Conservation (phyloP, 2,797 vertebrate species). For the Coregonus ussuriensis region DNA sequence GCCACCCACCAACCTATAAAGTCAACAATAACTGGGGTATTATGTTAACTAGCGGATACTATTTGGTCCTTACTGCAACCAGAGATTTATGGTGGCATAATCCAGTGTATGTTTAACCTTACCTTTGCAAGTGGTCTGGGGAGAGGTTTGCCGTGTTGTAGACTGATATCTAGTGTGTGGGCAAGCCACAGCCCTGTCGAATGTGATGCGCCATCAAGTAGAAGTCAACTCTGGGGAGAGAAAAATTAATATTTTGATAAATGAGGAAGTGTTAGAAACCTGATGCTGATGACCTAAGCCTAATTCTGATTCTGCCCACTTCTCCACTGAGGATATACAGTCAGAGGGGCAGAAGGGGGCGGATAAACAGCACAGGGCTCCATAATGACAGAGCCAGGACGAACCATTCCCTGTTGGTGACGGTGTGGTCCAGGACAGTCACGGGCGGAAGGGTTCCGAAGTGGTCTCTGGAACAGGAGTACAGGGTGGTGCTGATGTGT, state of each 20-base stretch:
- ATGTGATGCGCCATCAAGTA: slow-evolving; percentile 86
- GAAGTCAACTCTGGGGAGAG: slow-evolving; percentile 86
- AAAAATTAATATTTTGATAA: slow-evolving; percentile 5
- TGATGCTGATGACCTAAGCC: neutral
- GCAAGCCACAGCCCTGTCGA: slow-evolving; percentile 86
- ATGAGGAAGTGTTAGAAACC: neutral
- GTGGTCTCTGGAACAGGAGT: too few relatives aligned
- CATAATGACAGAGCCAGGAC: slow-evolving; percentile 42
- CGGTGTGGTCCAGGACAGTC: slow-evolving; percentile 87
- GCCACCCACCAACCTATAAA: neutral
- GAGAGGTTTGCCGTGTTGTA: slow-evolving; percentile 87
- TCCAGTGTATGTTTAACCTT: neutral
- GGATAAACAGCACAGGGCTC: neutral
- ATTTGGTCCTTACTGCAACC: neutral
- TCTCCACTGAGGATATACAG: neutral
- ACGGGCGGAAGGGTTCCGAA: slow-evolving; percentile 71
- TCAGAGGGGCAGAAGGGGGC: neutral
- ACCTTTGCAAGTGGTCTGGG: slow-evolving; percentile 92
- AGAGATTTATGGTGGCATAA: neutral
- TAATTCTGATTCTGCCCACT: neutral
- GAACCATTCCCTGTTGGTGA: slow-evolving; percentile 86
- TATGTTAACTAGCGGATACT: neutral
- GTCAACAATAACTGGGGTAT: neutral
- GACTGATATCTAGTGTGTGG: slow-evolving; percentile 87
- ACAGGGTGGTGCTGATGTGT: too few relatives aligned